Evolutionary conservation across 2,888 invertebrate genomes (phyloP).

Genomic region (Spialia ferax): DNA sequence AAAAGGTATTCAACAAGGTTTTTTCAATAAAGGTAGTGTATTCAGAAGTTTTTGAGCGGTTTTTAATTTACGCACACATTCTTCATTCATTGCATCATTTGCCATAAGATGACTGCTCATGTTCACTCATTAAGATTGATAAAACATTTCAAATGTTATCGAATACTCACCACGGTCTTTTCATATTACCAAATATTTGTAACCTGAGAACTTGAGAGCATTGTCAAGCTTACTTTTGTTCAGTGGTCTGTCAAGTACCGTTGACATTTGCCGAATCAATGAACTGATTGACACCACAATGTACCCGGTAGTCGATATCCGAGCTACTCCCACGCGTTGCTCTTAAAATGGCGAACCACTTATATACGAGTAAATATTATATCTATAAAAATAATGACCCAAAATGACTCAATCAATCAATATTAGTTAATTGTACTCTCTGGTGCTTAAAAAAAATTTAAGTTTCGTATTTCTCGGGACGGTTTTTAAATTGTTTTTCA

Average conservation of each 20-base stretch:
- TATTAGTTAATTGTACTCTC: neutral
- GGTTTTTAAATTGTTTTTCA: neutral
- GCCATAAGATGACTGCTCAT: too few species aligned
- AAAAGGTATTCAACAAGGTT: too few species aligned
- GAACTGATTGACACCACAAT: slow-evolving; percentile 33
- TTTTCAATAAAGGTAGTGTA: too few species aligned
- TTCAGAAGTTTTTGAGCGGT: too few species aligned
- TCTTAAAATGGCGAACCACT: neutral
- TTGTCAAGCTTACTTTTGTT: neutral
- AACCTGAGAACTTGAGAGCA: neutral
- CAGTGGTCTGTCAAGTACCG: slow-evolving; percentile 1
- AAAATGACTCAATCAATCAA: neutral
- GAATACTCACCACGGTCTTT: neutral
- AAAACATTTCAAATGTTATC: too few species aligned
- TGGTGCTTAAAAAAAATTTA: neutral
- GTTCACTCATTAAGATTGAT: too few species aligned
- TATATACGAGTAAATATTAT: neutral
- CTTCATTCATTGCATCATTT: too few species aligned
- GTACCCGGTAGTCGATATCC: slow-evolving; percentile 15
- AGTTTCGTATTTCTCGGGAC: neutral
- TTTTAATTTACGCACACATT: too few species aligned
- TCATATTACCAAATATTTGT: neutral
- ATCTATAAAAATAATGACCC: neutral
- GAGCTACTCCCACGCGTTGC: slow-evolving; percentile 12
- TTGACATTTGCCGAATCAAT: slow-evolving; percentile 17